Evolutionary conservation across 2,113 vertebrate species (phyloP), one percentile per base, ranked within the genome.

Genomic region (Labrus mixtus): DNA sequence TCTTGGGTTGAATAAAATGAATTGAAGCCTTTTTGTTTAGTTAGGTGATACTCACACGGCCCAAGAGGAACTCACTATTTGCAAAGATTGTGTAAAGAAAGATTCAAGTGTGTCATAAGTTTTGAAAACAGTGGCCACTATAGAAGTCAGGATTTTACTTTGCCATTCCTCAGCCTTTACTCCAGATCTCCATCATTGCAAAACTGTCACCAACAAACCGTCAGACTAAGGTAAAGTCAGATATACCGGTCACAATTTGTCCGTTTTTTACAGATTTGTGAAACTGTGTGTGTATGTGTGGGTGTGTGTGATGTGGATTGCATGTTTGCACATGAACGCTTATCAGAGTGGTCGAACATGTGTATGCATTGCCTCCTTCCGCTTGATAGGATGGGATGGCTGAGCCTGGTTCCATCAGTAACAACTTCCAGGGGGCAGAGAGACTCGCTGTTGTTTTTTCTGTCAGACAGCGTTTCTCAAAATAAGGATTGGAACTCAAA

Each of bases 341-440:
- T 67, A 71, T 54, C 2, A 33, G 23, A 41, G 68, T 76, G 78
- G 83, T 48, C 75, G 79, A 61, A 54, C 68, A 39, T 79, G 73
- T 76, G 75, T 80, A 67, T 22, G 56, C 36, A n/a, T 84, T 76
- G 58, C 67, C 43, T 70, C 19, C 68, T 46, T 8, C 54, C 76
- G 76, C 39, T 20, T 68, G 65, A 68, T 63, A 25, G 41, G 62
- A 54, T 25, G 63, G 70, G 76, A 56, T 81, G 81, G 63, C 48
- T 71, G 53, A 83, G 61, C 64, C 66, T 3, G 53, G 73, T 71
- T 79, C 82, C 86, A 85, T 92, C 61, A 37, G 79, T 90, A 90
- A 87, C 87, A 87, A 72, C 80, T 39, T 84, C 79, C 79, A 81
- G 64, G 69, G 63, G 71, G 73, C 73, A 73, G 72, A 68, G 68